Evolutionary conservation across 2,113 vertebrate genomes (phyloP), one percentile per base, ranked within the genome.

Genomic region (Platysteira castanea): DNA sequence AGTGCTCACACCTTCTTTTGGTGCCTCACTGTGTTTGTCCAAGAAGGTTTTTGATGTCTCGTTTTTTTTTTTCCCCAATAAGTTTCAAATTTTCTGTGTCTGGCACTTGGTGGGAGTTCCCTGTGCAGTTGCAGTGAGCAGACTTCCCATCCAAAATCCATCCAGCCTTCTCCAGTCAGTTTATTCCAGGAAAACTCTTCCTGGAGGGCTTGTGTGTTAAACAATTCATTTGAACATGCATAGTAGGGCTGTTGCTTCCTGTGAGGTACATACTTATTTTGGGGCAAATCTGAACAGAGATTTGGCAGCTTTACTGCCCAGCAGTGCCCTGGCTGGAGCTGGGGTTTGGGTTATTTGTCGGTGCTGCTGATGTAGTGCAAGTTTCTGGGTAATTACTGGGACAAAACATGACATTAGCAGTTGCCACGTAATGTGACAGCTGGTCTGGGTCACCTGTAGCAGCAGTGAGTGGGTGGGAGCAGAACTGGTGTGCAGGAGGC

Each of bases 191-290:
- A 79, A 56, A 37, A 46, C 17, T 44, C 44, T 27, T 63, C 28
- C 31, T 26, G 31, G 12, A 19, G 53, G 22, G 13, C 23, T 75
- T 17, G 10, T 42, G 60, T 82, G 33, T 52, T 68, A 31, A 59
- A 22, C 24, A 15, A 3, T 53, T 83, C 6, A 2, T 53, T 49
- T 65, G 50, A 56, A 30, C 1, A 1, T 6, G 7, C 1, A 0
- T 7, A 2, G 49, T 3, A 26, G 30, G 37, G 22, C 46, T 74
- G 22, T 11, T 67, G 31, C 23, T 65, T 65, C 50, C 56, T n/a
- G 20, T 13, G n/a, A 49, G 8, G 35, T 35, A 31, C 2, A 0
- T 28, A 4, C 3, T 68, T 82, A 47, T 70, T 81, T 69, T 56
- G 3, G 46, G 50, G 76, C 31, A 74, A 42, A 70, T 6, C 23